Base-by-base conservation (phyloP, 2,797 vertebrate genomes). In the Eremophila alpestris region DNA sequence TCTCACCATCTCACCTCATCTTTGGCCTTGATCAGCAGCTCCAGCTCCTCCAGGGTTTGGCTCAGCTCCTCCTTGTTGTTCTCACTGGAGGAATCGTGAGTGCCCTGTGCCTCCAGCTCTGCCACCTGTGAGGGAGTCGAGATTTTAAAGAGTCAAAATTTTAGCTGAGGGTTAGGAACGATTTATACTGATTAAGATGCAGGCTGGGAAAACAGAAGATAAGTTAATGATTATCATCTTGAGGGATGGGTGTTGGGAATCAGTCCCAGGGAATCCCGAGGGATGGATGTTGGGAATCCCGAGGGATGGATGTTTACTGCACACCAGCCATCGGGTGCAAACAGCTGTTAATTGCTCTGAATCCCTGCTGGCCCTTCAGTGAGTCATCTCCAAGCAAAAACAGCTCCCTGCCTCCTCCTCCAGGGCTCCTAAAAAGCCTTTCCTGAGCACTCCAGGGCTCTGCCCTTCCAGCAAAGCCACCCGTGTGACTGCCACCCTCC, bases 101-200 rank as follows among this genome's bases (percentile, higher is more conserved):
- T 93, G 4, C 98, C 98, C 97, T 99, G 99, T 2, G 98, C 96
- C 96, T 99, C 99, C 89, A 99, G 97, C 82, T 99, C 99, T 3
- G 98, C 98, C 83, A 99, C 99, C 99, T 99, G 91, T 20, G 16
- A 1, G 34, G 38, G 46, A 36, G 36, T 36, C 36, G 36, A 36
- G 8, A 36, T 36, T 36, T 36, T 36, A 36, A 36, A 36, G 36
- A 36, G 36, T 36, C 36, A 36, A 36, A 36, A 36, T 36, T 36
- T 36, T 36, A 36, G 36, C 36, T 36, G 36, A 36, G 36, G 36
- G 36, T 36, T 36, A 36, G 36, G 36, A 36, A 36, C 36, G 36
- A 36, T 36, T 36, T 36, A 36, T 36, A 36, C 10, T 36, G 36
- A 36, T 36, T 36, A 36, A 36, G 36, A 36, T 36, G 36, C 36